Evolutionary conservation across 2,888 invertebrate genomes (phyloP).

Genomic region (Aspidiotus destructor): DNA sequence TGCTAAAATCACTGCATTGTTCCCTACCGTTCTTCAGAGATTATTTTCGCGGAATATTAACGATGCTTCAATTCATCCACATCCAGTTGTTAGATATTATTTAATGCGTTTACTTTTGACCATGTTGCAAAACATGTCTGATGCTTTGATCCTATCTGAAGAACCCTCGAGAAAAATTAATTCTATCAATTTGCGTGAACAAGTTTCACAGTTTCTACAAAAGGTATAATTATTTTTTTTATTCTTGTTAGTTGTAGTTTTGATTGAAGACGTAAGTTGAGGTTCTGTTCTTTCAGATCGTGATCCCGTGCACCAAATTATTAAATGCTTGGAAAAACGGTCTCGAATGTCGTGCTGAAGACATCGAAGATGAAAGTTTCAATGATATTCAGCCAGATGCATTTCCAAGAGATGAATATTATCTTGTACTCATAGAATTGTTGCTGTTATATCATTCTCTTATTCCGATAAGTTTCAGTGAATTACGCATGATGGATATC

Average conservation of each 20-base stretch:
- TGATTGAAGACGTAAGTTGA: neutral
- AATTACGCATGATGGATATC: constrained; percentile 11
- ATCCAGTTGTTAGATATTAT: constrained; percentile 12
- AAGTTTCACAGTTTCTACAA: constrained; percentile 12
- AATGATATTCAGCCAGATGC: neutral
- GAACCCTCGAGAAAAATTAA: neutral
- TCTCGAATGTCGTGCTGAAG: neutral
- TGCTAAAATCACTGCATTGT: neutral
- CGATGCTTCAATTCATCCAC: constrained; percentile 3
- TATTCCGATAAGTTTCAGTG: constrained; percentile 8
- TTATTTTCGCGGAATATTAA: constrained; percentile 1
- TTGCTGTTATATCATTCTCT: constrained; percentile 10
- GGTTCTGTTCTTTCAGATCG: neutral
- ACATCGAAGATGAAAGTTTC: neutral
- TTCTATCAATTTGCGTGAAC: neutral
- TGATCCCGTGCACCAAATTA: constrained; percentile 1
- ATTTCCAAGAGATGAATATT: constrained; percentile 7
- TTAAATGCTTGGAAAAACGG: constrained; percentile 16
- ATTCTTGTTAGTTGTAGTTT: neutral
- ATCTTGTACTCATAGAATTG: constrained; percentile 3
- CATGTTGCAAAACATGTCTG: neutral
- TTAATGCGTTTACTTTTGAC: neutral
- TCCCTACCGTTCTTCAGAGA: constrained; percentile 15
- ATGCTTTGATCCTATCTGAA: neutral
- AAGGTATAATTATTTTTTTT: constrained; percentile 11